Evolutionary conservation across 2,113 vertebrate genomes (phyloP), one percentile per base, ranked within the genome.

Genomic region (Alectura lathami): DNA sequence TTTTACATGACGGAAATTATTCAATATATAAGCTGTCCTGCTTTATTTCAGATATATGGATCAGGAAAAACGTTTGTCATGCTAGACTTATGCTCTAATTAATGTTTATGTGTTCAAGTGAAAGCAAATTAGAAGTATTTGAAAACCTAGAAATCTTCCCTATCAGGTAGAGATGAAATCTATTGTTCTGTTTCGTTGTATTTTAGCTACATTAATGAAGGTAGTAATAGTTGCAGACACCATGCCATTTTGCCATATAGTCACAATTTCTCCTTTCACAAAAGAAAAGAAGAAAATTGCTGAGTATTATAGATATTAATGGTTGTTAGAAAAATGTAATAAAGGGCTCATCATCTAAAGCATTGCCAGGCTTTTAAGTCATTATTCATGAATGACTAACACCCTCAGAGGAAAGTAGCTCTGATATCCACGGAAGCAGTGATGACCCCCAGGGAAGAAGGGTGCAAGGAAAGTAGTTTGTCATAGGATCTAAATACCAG

Each of bases 281-380:
- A 97, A 97, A 96, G 97, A 97, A 98, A 97, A 98, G 97, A 94
- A 97, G 92, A 97, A 97, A 98, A 96, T 81, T 48, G 66, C 96
- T 96, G 94, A 98, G 86, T 97, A 80, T 93, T 97, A 95, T 73
- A 96, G 95, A 97, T 97, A 98, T 96, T 97, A 98, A 97, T 92
- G 86, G 86, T 76, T 95, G 83, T 96, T 96, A 96, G 93, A 95
- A 96, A 97, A 96, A 73, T 79, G 82, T 94, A 97, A 97, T 97
- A 97, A 97, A 97, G 95, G 68, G 54, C 84, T 96, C 42, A 84
- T 88, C 88, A 97, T 97, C 84, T 92, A 96, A 93, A 96, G 70
- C 54, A 66, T 15, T 92, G 54, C 53, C 93, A 96, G 94, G 92
- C 94, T 97, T 98, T 98, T 96, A 97, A 97, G 96, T 95, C 94